These are phyloP conservation scores for Macrochelys suwanniensis DNA, from an alignment of 2,797 vertebrate genomes.

Conservation along the genomic window DNA sequence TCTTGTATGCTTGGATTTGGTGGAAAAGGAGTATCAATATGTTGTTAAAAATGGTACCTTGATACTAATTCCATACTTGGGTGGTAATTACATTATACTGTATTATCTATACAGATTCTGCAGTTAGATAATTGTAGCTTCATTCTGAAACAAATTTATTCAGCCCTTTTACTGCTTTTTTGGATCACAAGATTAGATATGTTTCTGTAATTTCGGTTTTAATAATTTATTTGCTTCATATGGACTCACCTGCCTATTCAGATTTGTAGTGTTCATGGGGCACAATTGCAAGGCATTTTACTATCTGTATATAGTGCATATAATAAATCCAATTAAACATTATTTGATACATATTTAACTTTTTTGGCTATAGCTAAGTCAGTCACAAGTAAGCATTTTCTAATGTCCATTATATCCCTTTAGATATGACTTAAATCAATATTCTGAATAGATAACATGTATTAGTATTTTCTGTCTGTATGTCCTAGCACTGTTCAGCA, in stretches of 20 bases:
- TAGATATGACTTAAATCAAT: constrained; percentile 84
- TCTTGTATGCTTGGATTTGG: constrained; percentile 68
- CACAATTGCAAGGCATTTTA: constrained; percentile 84
- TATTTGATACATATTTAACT: constrained; percentile 89
- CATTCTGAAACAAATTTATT: constrained; percentile 70
- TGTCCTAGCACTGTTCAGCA: constrained; percentile 91
- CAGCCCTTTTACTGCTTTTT: constrained; percentile 65
- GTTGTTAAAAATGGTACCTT: constrained; percentile 71
- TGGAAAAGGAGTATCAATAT: constrained; percentile 58
- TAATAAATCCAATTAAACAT: constrained; percentile 89
- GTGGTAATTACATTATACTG: constrained; percentile 67
- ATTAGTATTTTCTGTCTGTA: constrained; percentile 90
- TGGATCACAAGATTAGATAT: constrained; percentile 71
- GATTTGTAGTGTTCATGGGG: constrained; percentile 79
- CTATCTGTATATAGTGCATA: constrained; percentile 90
- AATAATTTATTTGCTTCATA: constrained; percentile 84
- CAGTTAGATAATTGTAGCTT: constrained; percentile 72
- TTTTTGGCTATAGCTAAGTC: constrained; percentile 85
- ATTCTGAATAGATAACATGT: constrained; percentile 86
- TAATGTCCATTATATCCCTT: constrained; percentile 84
- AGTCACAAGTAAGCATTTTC: constrained; percentile 84
- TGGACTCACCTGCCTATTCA: constrained; percentile 80
- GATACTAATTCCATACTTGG: constrained; percentile 74
- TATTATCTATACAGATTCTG: constrained; percentile 64
- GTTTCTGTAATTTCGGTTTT: constrained; percentile 77